A percentile compares a stretch with the other conserved stretches of the same genome.
These are phyloP conservation scores for Neosilurus mollespiculum DNA, from an alignment of 2,797 vertebrate species.

Conservation along the genomic window DNA sequence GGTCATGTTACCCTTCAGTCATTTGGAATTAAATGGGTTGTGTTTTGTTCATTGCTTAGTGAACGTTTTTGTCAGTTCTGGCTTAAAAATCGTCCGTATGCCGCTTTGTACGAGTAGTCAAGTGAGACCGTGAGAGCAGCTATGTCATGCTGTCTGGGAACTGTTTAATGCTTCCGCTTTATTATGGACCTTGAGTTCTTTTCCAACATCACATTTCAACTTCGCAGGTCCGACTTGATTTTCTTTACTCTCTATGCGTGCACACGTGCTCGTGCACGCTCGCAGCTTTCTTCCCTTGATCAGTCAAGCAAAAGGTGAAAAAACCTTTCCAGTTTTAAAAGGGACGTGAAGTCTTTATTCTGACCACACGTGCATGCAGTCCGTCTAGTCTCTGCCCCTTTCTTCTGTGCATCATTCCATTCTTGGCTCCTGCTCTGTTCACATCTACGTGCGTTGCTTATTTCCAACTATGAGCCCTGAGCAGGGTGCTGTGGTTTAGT, in stretches of 20 bases:
- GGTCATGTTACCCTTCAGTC: conserved; percentile 31
- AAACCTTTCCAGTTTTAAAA: not conserved
- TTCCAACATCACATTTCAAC: not conserved
- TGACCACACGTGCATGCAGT: not conserved
- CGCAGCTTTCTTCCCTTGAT: not conserved
- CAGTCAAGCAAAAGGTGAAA: not conserved
- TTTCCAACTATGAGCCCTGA: conserved; percentile 23
- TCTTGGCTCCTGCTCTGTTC: not conserved
- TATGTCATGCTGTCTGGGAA: conserved; percentile 36
- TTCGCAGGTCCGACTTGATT: not conserved
- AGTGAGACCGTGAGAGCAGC: conserved; percentile 14
- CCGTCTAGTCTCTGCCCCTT: not conserved
- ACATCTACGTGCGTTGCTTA: conserved; percentile 24
- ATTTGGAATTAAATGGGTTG: conserved; percentile 34
- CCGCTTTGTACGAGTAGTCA: conserved; percentile 11
- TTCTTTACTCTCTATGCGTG: not conserved
- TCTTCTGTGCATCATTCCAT: not conserved
- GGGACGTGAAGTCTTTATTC: not conserved
- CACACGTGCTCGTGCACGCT: not conserved
- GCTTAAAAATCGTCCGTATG: conserved; percentile 22
- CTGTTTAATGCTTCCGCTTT: conserved; percentile 46
- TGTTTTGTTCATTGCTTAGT: conserved; percentile 15
- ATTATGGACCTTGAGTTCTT: conserved; percentile 32
- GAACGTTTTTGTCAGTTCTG: conserved; percentile 23
- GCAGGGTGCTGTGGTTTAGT: not conserved